Conservation (phyloP, 1,140 invertebrate genomes). For the Papilio dardanus region DNA sequence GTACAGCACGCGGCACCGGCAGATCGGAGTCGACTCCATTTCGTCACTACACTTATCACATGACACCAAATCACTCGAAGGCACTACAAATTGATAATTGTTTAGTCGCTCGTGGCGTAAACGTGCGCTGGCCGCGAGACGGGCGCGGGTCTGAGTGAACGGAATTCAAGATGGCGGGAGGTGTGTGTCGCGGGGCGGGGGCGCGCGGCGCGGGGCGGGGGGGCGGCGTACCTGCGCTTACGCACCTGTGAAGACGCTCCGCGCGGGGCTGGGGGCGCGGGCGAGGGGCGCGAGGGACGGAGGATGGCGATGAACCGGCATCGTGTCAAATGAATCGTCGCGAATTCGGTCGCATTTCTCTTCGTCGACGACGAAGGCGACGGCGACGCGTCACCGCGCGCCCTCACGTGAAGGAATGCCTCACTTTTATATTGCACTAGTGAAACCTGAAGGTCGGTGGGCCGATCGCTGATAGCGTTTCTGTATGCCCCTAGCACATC, state of each 20-base stretch:
- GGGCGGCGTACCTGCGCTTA: conserved; percentile 71
- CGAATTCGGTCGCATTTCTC: conserved; percentile 79
- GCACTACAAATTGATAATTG: conserved; percentile 58
- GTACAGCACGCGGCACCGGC: conserved; percentile 98
- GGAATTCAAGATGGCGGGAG: conserved; percentile 79
- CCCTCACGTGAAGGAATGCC: conserved; percentile 73
- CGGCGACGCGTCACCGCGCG: conserved; percentile 59
- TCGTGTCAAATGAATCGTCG: conserved; percentile 78
- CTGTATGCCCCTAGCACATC: not conserved
- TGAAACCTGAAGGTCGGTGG: conserved; percentile 75
- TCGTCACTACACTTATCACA: conserved; percentile 77
- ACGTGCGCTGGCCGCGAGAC: conserved; percentile 71
- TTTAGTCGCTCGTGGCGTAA: conserved; percentile 50
- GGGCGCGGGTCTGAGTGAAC: conserved; percentile 76
- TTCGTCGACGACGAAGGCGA: conserved; percentile 45
- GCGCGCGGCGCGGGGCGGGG: conserved; percentile 40
- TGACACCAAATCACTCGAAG: conserved; percentile 71
- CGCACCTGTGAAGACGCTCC: conserved; percentile 77
- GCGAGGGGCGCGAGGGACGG: conserved; percentile 44
- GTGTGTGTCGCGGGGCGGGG: conserved; percentile 44
- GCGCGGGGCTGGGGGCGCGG: conserved; percentile 34
- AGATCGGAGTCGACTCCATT: conserved; percentile 94
- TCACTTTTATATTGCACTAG: conserved; percentile 64
- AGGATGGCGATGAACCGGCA: conserved; percentile 77
- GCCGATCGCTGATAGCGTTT: conserved; percentile 46